Base-by-base conservation (phyloP, 2,113 vertebrate genomes). In the Trematomus loennbergii region DNA sequence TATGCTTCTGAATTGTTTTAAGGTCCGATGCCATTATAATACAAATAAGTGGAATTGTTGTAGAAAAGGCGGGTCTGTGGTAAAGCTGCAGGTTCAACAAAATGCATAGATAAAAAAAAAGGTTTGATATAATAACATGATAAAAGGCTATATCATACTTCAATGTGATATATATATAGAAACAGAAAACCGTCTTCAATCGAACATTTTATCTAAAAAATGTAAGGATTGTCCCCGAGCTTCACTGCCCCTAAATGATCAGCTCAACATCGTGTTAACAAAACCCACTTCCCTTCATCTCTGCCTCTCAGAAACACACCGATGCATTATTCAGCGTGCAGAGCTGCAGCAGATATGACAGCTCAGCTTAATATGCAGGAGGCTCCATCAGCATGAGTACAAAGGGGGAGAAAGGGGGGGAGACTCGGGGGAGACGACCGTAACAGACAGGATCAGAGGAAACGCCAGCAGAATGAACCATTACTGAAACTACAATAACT, bases 271-370 rank as follows among this genome's bases (percentile, higher is more conserved):
- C 62, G 17, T 60, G 63, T 48, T 25, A n/a, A 49, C 63, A 57
- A 49, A 55, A 29, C 36, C 12, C 33, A 63, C 25, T n/a, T 59
- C 1, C 52, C 48, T 65, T 16, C 13, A 12, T 33, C 40, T 12
- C 13, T 6, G 20, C 20, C 55, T 12, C n/a, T 17, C 29, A 2
- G 16, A 71, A 18, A 65, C 29, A 43, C 52, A 57, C 53, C 40
- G 20, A 61, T 81, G 55, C 64, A 85, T 85, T 63, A 85, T 69
- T 85, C 72, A 85, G 82, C 48, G 7, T 0, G 78, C 36, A 46
- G 54, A 45, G 54, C 69, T 43, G 69, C 69, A 79, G 77, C 78
- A 79, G 76, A 84, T 48, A 48, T 71, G 59, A 75, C 76, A 29
- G 70, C 58, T 84, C 40, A 2, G 59, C 60, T 70, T 60, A 84